Evolutionary conservation across 2,113 vertebrate species (phyloP).

Genomic region (Oncorhynchus kisutch): DNA sequence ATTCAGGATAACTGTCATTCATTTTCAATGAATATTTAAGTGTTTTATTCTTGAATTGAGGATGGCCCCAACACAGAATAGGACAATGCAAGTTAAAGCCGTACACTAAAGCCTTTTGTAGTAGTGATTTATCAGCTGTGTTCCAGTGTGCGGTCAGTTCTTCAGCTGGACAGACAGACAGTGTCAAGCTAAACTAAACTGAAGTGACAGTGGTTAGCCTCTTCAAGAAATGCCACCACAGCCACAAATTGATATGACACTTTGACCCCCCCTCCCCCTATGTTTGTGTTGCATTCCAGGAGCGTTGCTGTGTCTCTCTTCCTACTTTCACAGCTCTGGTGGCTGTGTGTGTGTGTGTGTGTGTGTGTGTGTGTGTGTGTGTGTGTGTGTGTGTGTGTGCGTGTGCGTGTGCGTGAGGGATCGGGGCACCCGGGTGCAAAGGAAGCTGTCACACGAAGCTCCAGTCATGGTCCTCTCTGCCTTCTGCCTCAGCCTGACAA

Average conservation of each 20-base stretch:
- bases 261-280: constrained; percentile 56
- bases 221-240: constrained; percentile 66
- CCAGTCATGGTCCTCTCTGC: constrained; percentile 68
- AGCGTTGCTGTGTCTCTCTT: constrained; percentile 43
- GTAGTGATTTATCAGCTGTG: constrained; percentile 37
- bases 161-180: no score
- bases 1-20: no score
- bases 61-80: no score
- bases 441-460: constrained; percentile 66
- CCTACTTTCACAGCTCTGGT: constrained; percentile 65
- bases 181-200: constrained; percentile 43
- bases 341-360: constrained; percentile 20
- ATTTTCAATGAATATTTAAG: no score
- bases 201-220: constrained; percentile 74
- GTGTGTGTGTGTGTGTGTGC: constrained; percentile 11
- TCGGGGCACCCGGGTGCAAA: constrained; percentile 29
- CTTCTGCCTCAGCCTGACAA: constrained; percentile 70
- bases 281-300: background rate
- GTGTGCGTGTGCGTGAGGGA: constrained; percentile 23
- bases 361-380: constrained; percentile 42
- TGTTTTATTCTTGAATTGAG: no score
- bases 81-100: no score
- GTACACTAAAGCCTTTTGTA: no score
- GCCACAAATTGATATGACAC: constrained; percentile 71
- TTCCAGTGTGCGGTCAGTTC: constrained; percentile 7